These are phyloP conservation scores for Ochlodes sylvanus DNA, from an alignment of 2,888 invertebrate genomes.

Conservation along the genomic window DNA sequence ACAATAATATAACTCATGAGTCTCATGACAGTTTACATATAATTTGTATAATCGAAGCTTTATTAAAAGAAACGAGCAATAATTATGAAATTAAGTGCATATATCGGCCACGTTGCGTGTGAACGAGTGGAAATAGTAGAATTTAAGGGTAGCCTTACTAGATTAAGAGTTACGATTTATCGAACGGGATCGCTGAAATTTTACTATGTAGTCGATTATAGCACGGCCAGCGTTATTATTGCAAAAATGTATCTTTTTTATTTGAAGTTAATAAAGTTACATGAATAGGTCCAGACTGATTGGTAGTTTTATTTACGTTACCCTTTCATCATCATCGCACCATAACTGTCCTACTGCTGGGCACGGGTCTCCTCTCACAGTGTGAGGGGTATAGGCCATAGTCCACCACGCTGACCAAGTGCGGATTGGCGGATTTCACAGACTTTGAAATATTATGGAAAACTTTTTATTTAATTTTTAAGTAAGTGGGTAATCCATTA, in stretches of 20 bases:
- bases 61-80: conserved; percentile 55
- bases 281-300: conserved; percentile 51
- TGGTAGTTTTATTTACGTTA: conserved; percentile 44
- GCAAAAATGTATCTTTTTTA: conserved; percentile 77
- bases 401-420: too few species aligned
- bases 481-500: too few species aligned
- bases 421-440: too few species aligned
- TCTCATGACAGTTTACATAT: conserved; percentile 4
- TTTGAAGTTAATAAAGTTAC: conserved; percentile 79
- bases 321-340: not conserved
- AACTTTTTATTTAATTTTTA: too few species aligned
- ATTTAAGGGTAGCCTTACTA: conserved; percentile 84
- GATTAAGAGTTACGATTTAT: conserved; percentile 73
- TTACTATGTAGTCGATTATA: conserved; percentile 71
- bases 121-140: conserved; percentile 65
- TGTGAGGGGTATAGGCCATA: too few species aligned
- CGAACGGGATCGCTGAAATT: conserved; percentile 69
- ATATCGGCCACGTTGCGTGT: conserved; percentile 59
- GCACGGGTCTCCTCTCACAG: too few species aligned
- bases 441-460: too few species aligned
- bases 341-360: too few species aligned
- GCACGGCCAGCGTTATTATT: conserved; percentile 79
- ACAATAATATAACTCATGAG: too few species aligned
- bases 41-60: conserved; percentile 29
- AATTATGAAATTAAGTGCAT: conserved; percentile 54